These are phyloP conservation scores for Chloroclysta siterata DNA, from an alignment of 2,888 invertebrate species.

Conservation along the genomic window DNA sequence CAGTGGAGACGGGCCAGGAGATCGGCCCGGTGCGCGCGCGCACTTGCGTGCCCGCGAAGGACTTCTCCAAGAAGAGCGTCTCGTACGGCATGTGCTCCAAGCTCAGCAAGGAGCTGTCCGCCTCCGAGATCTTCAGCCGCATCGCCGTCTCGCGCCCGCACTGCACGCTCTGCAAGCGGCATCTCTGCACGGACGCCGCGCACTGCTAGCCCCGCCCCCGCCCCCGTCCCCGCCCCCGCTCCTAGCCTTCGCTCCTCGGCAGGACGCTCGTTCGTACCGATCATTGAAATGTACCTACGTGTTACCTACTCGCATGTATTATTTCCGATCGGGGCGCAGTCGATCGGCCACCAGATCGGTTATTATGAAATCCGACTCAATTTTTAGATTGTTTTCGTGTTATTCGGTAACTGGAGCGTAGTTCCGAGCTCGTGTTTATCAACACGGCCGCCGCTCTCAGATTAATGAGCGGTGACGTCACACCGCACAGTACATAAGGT, in stretches of 20 bases:
- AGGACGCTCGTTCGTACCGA: too few relatives aligned
- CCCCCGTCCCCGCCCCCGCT: too few relatives aligned
- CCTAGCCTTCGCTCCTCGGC: too few relatives aligned
- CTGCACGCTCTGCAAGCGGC: constrained; percentile 75
- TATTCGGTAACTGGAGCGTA: constrained; percentile 28
- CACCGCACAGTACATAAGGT: neutral
- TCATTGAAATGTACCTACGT: too few relatives aligned
- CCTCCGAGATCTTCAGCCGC: constrained; percentile 77
- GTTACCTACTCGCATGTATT: too few relatives aligned
- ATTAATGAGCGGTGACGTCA: neutral
- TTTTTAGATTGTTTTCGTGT: constrained; percentile 31
- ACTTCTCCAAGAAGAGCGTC: constrained; percentile 77
- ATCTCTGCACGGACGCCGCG: constrained; percentile 71
- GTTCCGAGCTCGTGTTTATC: constrained; percentile 34
- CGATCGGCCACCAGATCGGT: too few relatives aligned
- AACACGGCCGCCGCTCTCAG: constrained; percentile 24
- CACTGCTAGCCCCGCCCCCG: constrained; percentile 61
- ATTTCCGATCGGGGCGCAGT: too few relatives aligned
- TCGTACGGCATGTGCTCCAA: constrained; percentile 78
- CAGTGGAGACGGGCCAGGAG: constrained; percentile 78
- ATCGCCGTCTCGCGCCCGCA: constrained; percentile 73
- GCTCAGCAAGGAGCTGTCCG: constrained; percentile 75
- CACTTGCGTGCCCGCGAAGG: constrained; percentile 77
- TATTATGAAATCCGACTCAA: constrained; percentile 27
- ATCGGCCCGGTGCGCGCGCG: constrained; percentile 79